Conservation (phyloP, 2,113 vertebrate genomes). For the Siphamia tubifer region DNA sequence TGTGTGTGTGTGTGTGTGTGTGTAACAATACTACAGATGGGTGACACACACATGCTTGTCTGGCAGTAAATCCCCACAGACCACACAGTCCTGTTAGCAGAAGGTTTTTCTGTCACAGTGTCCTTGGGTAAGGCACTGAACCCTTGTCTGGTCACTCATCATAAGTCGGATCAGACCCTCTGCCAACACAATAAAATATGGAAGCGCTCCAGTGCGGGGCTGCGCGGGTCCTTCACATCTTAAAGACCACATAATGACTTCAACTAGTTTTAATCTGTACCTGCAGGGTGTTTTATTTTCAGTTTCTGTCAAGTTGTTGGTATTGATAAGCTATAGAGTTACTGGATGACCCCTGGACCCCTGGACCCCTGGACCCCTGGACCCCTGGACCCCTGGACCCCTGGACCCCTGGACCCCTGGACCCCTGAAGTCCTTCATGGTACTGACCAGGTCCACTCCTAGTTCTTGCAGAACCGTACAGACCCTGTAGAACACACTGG, state of each 20-base stretch:
- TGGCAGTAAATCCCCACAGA: conserved; percentile 67
- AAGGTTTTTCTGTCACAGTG: conserved; percentile 65
- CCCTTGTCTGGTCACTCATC: conserved; percentile 48
- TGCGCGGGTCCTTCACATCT: neutral
- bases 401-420: no score
- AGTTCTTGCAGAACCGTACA: no score
- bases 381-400: no score
- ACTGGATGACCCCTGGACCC: no score
- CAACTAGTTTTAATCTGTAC: no score
- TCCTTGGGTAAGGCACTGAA: conserved; percentile 67
- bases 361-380: no score
- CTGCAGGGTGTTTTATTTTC: neutral
- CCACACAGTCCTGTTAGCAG: conserved; percentile 56
- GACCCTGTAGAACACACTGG: no score
- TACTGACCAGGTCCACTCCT: no score
- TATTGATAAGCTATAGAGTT: no score
- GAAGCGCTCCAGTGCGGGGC: neutral
- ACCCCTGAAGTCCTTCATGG: no score
- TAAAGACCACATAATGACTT: no score
- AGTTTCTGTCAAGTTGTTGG: neutral
- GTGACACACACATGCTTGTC: conserved; percentile 41
- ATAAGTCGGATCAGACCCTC: conserved; percentile 33
- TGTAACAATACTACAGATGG: conserved; percentile 45
- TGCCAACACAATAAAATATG: conserved; percentile 33
- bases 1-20: neutral